Base-by-base conservation (phyloP, 2,797 vertebrate species). In the Pseudochirops corinnae region DNA sequence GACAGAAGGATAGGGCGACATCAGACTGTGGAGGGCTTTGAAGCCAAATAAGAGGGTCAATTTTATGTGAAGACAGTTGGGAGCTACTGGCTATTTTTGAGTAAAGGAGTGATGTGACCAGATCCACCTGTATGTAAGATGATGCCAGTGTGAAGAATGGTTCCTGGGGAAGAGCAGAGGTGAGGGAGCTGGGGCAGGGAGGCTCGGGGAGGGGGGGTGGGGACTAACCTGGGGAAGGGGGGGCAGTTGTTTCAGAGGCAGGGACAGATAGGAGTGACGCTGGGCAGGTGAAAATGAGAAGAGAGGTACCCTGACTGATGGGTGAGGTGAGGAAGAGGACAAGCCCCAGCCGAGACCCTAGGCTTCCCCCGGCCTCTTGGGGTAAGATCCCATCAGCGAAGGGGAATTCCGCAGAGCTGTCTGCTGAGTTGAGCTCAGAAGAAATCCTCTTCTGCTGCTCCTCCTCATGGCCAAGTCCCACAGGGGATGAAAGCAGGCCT, bases 301-400 rank as follows among this genome's bases (percentile, higher is more conserved):
- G 31, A 33, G 33, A 10, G 3, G 60, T 13, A 67, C 31, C 60
- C 2, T 16, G 24, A 67, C 29, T 62, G 29, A 62, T 4, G 12
- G 4, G 62, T 39, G 33, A 74, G 16, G 16, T 39, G 62, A 39
- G 2, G 16, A 18, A 74, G 14, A 39, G 33, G 1, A n/a, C 13
- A 18, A 21, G 62, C 60, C 60, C 60, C 60, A 33, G 12, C 13
- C 1, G 31, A 33, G 60, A 11, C 0, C 4, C 60, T 3, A n/a
- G 16, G 92, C 55, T 95, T 93, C 67, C 56, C 21, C 39, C 57
- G 57, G 10, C 93, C 62, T 94, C 21, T 93, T 16, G 0, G 74
- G 55, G 87, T 46, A 56, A 93, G 90, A 96, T 93, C 94, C 93
- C 56, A 93, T 82, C 90, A 55, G 67, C 91, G 33, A 90, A 14